Evolutionary conservation across 2,113 vertebrate genomes (phyloP).

Genomic region (Oncorhynchus gorbuscha): DNA sequence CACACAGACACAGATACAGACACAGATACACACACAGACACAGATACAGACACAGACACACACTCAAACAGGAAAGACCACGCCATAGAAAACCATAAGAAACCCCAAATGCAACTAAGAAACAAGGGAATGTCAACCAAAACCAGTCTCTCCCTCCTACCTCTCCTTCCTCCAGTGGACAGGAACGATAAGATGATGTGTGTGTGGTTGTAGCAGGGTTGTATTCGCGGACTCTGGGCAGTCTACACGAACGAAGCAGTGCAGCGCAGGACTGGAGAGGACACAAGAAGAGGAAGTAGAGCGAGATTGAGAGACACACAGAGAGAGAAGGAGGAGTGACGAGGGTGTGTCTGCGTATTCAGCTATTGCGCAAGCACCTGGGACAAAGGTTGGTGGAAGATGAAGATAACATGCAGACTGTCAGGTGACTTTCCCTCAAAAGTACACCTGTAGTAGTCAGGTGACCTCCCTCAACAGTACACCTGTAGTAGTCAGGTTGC

Average conservation of each 20-base stretch:
- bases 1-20: no score
- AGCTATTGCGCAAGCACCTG: slow-evolving; percentile 31
- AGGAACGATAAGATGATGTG: background rate
- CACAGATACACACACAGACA: background rate
- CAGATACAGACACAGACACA: background rate
- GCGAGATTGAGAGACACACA: slow-evolving; percentile 21
- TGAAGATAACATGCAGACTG: background rate
- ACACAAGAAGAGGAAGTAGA: slow-evolving; percentile 4
- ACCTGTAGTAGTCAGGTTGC: no score
- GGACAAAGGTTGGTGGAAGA: slow-evolving; percentile 11
- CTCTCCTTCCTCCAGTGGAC: background rate
- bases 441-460: no score
- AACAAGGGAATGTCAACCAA: background rate
- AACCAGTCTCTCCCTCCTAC: background rate
- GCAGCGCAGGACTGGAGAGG: slow-evolving; percentile 30
- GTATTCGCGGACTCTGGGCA: slow-evolving; percentile 76
- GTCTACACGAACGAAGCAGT: slow-evolving; percentile 71
- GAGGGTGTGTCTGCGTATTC: slow-evolving; percentile 59
- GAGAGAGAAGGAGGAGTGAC: slow-evolving; percentile 37
- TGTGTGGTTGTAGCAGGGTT: background rate
- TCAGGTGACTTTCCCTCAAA: no score
- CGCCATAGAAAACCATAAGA: background rate
- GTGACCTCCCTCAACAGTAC: no score
- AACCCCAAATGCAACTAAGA: background rate
- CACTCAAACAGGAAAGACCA: background rate